phyloP scores from a whole-genome alignment of 2,113 vertebrate genomes.

The Cinclus cinclus region DNA sequence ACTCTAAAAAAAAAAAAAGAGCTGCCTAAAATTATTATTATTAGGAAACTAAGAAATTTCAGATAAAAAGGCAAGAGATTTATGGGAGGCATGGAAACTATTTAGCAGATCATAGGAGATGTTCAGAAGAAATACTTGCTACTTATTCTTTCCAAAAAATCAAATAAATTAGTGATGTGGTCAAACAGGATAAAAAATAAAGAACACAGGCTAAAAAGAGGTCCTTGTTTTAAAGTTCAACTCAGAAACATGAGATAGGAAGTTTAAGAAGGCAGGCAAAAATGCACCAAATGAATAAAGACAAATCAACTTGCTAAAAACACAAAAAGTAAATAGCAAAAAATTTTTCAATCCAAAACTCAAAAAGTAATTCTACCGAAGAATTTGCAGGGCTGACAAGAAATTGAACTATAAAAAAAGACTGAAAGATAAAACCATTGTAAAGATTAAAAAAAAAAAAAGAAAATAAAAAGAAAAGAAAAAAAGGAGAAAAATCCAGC shows the following conservation, averaged over 20 bases:
- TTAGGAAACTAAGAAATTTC: not conserved
- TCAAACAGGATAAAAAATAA: not conserved
- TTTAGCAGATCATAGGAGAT: not conserved
- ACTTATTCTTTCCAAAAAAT: not conserved
- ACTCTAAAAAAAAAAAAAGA: not conserved
- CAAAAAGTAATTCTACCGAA: not conserved
- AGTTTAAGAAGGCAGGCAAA: not conserved
- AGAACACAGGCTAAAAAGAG: not conserved
- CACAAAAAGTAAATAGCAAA: not conserved
- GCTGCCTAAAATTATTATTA: not conserved
- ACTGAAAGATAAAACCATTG: not conserved
- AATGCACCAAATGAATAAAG: not conserved
- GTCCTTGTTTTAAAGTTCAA: not conserved
- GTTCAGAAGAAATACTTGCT: not conserved
- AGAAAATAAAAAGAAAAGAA: too few species aligned
- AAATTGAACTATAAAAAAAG: constrained; percentile 31
- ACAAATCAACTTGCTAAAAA: not conserved
- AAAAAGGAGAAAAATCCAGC: not conserved
- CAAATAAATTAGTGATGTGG: not conserved
- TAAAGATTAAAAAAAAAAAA: not conserved
- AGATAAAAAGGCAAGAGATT: not conserved
- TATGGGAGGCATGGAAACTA: not conserved
- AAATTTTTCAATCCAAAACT: not conserved
- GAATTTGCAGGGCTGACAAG: not conserved
- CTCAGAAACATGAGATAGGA: not conserved